These are phyloP conservation scores for Drosophila nigrodunni DNA, from an alignment of 1,140 invertebrate genomes.

Conservation along the genomic window DNA sequence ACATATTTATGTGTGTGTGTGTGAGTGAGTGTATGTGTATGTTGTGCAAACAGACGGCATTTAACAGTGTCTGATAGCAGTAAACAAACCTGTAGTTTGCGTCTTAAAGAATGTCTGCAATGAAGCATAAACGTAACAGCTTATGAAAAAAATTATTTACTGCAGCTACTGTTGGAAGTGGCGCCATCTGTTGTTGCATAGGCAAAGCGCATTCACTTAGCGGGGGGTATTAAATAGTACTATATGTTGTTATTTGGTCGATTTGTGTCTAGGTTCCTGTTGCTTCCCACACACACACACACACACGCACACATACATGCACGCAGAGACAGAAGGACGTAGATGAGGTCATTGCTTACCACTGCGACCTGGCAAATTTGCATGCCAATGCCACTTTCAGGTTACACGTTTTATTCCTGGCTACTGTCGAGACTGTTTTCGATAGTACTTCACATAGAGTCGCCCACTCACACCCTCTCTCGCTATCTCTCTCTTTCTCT, in stretches of 20 bases:
- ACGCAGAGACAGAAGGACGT: too few relatives aligned
- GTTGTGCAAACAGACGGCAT: background rate
- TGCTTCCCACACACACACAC: conserved; percentile 26
- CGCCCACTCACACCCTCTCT: background rate
- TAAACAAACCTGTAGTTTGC: background rate
- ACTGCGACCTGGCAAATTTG: conserved; percentile 32
- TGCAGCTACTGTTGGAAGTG: background rate
- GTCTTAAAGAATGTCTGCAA: background rate
- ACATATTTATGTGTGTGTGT: too few relatives aligned
- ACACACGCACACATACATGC: conserved; percentile 42
- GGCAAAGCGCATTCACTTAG: background rate
- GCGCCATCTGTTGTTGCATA: conserved; percentile 2
- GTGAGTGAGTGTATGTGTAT: too few relatives aligned
- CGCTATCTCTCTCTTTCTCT: background rate
- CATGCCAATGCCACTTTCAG: conserved; percentile 31
- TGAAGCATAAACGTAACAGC: background rate
- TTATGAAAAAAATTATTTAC: background rate
- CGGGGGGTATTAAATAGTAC: background rate
- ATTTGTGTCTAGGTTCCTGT: conserved; percentile 50
- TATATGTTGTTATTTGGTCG: conserved; percentile 65
- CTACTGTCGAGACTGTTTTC: conserved; percentile 7
- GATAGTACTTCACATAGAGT: conserved; percentile 12
- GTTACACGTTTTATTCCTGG: conserved; percentile 39
- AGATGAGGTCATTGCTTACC: conserved; percentile 55
- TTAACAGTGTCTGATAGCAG: background rate